phyloP scores from a whole-genome alignment of 2,888 invertebrate species.

The Dicyrtoma fusca region DNA sequence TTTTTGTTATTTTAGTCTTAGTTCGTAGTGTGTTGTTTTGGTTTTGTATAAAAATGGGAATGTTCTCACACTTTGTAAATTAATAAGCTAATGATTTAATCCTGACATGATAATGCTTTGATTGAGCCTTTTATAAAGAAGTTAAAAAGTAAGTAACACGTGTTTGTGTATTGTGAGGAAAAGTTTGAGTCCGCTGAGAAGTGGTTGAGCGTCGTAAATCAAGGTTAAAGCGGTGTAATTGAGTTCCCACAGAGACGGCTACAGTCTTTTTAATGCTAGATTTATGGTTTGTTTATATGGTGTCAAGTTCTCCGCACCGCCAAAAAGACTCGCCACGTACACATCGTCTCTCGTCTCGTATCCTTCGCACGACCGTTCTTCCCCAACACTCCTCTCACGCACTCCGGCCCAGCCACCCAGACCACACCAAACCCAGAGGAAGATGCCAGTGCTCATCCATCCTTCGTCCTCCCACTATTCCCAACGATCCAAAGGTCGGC shows the following conservation, averaged over 20 bases:
- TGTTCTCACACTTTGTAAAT: too few species aligned
- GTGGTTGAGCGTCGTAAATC: conserved; percentile 49
- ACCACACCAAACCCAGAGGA: too few species aligned
- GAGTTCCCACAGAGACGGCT: conserved; percentile 49
- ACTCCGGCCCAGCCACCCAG: too few species aligned
- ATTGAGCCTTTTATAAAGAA: conserved; percentile 12
- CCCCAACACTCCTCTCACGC: too few species aligned
- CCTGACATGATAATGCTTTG: background rate
- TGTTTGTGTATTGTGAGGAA: conserved; percentile 34
- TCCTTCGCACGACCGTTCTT: background rate
- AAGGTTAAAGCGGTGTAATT: conserved; percentile 53
- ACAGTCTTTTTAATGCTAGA: conserved; percentile 55
- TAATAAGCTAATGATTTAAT: too few species aligned
- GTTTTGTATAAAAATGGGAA: too few species aligned
- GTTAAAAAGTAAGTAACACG: conserved; percentile 40
- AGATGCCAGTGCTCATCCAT: too few species aligned
- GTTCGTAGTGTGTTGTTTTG: too few species aligned
- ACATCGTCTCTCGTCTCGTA: background rate
- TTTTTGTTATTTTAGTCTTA: too few species aligned
- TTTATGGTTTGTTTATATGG: conserved; percentile 58
- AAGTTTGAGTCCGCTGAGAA: conserved; percentile 33
- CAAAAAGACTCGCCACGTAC: conserved; percentile 26
- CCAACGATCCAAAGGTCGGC: too few species aligned
- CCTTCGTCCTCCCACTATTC: too few species aligned
- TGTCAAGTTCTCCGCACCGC: conserved; percentile 56